Evolutionary conservation across 1,140 invertebrate species (phyloP), one percentile per base, ranked within the genome.

Genomic region (Leptopilina clavipes): DNA sequence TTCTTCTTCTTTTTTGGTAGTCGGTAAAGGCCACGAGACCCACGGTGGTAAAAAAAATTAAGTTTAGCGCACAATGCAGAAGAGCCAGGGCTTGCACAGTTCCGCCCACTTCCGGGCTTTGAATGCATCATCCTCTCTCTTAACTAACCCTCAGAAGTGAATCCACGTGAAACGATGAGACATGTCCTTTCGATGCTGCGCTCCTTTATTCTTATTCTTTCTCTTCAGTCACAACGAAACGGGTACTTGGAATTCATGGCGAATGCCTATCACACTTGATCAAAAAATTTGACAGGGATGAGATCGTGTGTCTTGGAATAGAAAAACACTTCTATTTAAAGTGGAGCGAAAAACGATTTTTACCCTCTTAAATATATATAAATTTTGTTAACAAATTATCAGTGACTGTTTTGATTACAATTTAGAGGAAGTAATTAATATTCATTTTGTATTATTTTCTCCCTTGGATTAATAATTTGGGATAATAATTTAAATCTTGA

Each of bases 101-200:
- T 86, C 87, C 87, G 87, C 87, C 87, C 84, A 88, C 84, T 88
- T 88, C 87, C 87, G 87, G 87, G 79, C 76, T 79, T 71, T 87
- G 82, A 86, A 86, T 88, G 86, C 83, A 85, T n/a, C n/a, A n/a
- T 81, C 83, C 83, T 84, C 83, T 85, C 84, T 74, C 76, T 79
- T 82, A 84, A 86, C 85, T 83, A 31, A 85, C 80, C 80, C 85
- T 82, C 70, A 79, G 79, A 77, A 83, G 82, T 81, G 83, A 81
- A 83, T 79, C 85, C 79, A 83, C 82, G 83, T 82, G 81, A 86
- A 79, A 83, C 77, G 78, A 81, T 78, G 82, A 72, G 78, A 80
- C 83, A 78, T 80, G 81, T 82, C 80, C 79, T 81, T 85, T 85
- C 73, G 81, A 76, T 76, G 81, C 79, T 81, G 19, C 22, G 70